Evolutionary conservation across 1,140 invertebrate species (phyloP).

Genomic region (Zaprionus camerounensis): DNA sequence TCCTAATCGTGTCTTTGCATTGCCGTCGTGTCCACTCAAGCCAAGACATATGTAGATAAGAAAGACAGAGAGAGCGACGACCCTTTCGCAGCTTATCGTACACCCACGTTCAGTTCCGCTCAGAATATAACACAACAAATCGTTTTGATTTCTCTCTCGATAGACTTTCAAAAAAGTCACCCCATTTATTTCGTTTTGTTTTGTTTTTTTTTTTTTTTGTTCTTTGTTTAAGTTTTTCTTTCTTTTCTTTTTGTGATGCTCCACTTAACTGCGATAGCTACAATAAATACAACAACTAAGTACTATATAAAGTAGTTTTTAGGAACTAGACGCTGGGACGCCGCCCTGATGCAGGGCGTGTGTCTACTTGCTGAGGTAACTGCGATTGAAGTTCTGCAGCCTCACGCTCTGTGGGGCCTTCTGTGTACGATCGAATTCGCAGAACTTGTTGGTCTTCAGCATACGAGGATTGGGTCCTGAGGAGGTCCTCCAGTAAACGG

Average conservation of each 20-base stretch:
- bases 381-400: constrained; percentile 63
- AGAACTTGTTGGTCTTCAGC: constrained; percentile 87
- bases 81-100: background rate
- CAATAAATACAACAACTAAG: constrained; percentile 50
- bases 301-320: constrained; percentile 9
- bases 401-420: constrained; percentile 60
- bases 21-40: background rate
- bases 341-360: background rate
- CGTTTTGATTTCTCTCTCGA: background rate
- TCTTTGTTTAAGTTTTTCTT: background rate
- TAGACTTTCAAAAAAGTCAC: background rate
- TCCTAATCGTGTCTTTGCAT: background rate
- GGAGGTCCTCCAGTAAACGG: constrained; percentile 88
- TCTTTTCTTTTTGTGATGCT: background rate
- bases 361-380: constrained; percentile 45
- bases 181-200: background rate
- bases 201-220: background rate
- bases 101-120: constrained; percentile 1
- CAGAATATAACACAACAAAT: background rate
- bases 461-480: constrained; percentile 85
- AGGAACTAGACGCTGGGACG: constrained; percentile 55
- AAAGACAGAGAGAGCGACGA: background rate
- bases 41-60: background rate
- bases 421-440: constrained; percentile 85
- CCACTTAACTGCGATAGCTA: background rate